phyloP scores from a whole-genome alignment of 1,140 invertebrate species.

The Sitophilus oryzae region DNA sequence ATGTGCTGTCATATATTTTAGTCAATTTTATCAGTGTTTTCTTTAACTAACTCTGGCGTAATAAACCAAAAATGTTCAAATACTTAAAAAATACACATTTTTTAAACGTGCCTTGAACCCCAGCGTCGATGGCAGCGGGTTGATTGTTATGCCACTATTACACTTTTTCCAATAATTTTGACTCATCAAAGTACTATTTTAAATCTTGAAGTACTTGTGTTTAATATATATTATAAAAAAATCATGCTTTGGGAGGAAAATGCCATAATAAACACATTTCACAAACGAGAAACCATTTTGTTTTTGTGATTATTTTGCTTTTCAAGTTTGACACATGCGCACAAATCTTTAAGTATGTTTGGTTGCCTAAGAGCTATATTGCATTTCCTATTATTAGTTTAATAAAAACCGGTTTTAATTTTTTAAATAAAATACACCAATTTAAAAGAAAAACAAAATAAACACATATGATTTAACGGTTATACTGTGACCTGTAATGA shows the following conservation, averaged over 20 bases:
- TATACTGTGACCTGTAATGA: too few relatives aligned
- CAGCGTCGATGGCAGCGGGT: constrained; percentile 8
- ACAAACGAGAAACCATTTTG: constrained; percentile 42
- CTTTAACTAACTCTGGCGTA: neutral
- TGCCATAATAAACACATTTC: constrained; percentile 40
- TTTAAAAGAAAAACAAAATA: too few relatives aligned
- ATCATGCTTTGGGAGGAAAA: constrained; percentile 34
- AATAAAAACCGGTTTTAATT: too few relatives aligned
- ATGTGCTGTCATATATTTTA: too few relatives aligned
- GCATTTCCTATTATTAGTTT: too few relatives aligned
- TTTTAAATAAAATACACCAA: too few relatives aligned
- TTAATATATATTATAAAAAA: neutral
- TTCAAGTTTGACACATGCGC: neutral
- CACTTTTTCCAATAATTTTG: neutral
- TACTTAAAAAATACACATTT: neutral
- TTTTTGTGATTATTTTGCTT: constrained; percentile 34
- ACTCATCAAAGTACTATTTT: constrained; percentile 1
- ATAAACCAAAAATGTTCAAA: neutral
- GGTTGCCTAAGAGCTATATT: too few relatives aligned
- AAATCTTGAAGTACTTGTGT: neutral
- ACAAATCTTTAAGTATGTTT: neutral
- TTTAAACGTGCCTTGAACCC: constrained; percentile 19
- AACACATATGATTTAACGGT: too few relatives aligned
- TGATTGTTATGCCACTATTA: neutral
- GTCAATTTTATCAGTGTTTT: neutral